Evolutionary conservation across 2,113 vertebrate genomes (phyloP).

Genomic region (Poeciliopsis occidentalis): DNA sequence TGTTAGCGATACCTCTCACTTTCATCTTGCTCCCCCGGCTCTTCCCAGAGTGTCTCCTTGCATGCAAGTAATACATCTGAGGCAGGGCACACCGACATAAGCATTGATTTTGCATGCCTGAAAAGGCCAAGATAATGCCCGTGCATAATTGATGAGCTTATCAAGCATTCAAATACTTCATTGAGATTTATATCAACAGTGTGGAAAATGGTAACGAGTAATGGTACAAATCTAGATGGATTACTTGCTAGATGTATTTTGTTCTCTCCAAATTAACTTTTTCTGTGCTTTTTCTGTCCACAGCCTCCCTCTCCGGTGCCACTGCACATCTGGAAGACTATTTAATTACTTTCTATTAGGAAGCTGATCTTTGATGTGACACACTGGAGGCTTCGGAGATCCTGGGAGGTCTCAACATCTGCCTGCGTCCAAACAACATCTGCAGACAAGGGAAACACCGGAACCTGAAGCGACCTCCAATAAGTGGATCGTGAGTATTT

Average conservation of each 20-base stretch:
- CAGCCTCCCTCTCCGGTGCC: neutral
- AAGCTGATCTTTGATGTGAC: constrained; percentile 76
- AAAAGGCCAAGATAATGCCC: constrained; percentile 69
- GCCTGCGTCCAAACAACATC: constrained; percentile 69
- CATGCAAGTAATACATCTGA: constrained; percentile 72
- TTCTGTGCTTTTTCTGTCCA: neutral
- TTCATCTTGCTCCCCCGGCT: constrained; percentile 81
- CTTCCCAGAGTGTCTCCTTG: constrained; percentile 75
- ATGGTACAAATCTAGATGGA: constrained; percentile 14
- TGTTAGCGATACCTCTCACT: constrained; percentile 79
- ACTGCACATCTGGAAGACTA: constrained; percentile 35
- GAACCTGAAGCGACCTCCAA: constrained; percentile 26
- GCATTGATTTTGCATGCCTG: constrained; percentile 67
- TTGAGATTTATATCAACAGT: constrained; percentile 50
- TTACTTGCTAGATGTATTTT: constrained; percentile 40
- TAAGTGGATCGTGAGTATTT: constrained; percentile 41
- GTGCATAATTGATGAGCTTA: constrained; percentile 63
- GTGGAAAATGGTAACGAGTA: constrained; percentile 10
- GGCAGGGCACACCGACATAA: constrained; percentile 54
- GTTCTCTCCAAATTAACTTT: neutral
- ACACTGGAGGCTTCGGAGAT: constrained; percentile 51
- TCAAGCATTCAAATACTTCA: constrained; percentile 62
- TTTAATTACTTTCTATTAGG: constrained; percentile 51
- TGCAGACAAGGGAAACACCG: constrained; percentile 61
- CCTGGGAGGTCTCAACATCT: constrained; percentile 77